Base-by-base conservation (phyloP, 2,113 vertebrate genomes). In the Peromyscus californicus region DNA sequence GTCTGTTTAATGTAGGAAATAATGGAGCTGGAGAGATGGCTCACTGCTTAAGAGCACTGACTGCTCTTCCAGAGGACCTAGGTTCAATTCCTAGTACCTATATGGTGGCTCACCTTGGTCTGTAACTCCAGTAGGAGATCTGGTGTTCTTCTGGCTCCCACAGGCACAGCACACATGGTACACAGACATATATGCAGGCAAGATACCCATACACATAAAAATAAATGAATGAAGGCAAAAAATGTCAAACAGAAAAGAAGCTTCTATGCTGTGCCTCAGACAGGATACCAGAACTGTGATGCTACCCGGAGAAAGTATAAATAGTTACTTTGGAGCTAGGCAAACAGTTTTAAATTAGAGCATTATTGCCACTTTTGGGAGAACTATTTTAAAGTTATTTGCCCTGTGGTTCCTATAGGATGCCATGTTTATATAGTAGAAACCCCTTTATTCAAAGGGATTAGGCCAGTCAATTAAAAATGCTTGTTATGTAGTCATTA, bases 311-410 rank as follows among this genome's bases (percentile, higher is more conserved):
- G 45, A 70, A 72, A 78, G 84, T 90, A 75, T 19, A 74, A 42
- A 86, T 82, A 74, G n/a, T 93, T 54, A 67, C 61, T 93, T 45
- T 85, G 13, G 72, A 42, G 36, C 75, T 79, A 57, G 21, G 26
- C 48, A 74, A 86, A 13, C 54, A 74, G 8, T 83, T 61, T 89
- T 59, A 59, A 82, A 76, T 48, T 24, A 84, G 70, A 91, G 11
- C 17, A 6, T 61, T 75, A 69, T 24, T 67, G 48, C n/a, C 74
- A 83, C 11, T 90, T 94, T 90, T 67, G 54, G 45, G 5, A 63
- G 11, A 92, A 94, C 7, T 92, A 16, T 76, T 80, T 63, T 84
- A 42, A 80, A 72, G 31, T 86, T 96, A 76, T 69, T 94, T 92
- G 29, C 39, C 31, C 15, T 51, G 6, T 6, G 69, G 12, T 80